Evolutionary conservation across 2,113 vertebrate genomes (phyloP).

Genomic region (Pleuronectes platessa): DNA sequence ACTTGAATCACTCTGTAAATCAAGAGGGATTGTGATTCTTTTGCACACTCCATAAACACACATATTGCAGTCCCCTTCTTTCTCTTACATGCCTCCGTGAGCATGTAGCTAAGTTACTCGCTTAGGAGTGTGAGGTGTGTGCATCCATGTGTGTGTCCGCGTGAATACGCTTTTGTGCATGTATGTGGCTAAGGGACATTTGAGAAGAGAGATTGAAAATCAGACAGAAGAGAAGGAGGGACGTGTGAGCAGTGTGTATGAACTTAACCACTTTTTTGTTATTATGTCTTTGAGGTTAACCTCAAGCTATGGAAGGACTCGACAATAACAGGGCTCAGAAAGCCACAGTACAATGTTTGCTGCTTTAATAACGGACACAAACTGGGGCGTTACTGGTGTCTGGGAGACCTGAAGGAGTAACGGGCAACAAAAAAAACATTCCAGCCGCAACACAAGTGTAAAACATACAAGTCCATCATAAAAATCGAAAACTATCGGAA

Average conservation of each 20-base stretch:
- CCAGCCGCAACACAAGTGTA: too few species aligned
- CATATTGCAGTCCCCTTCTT: conserved; percentile 1
- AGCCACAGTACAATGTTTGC: conserved; percentile 17
- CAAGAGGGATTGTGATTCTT: conserved; percentile 31
- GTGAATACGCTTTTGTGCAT: background rate
- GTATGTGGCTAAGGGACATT: background rate
- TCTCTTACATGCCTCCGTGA: conserved; percentile 8
- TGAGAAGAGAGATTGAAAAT: conserved; percentile 16
- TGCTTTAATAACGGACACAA: conserved; percentile 38
- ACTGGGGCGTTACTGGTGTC: conserved; percentile 18
- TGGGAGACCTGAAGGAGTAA: conserved; percentile 41
- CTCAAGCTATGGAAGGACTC: conserved; percentile 44
- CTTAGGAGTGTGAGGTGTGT: background rate
- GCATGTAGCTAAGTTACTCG: background rate
- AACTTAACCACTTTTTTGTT: conserved; percentile 19
- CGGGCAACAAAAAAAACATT: background rate
- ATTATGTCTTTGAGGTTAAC: conserved; percentile 57
- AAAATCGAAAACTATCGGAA: too few species aligned
- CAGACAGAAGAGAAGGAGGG: background rate
- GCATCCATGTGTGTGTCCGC: background rate
- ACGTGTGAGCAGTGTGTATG: conserved; percentile 3
- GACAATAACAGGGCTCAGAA: conserved; percentile 41
- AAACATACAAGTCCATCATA: too few species aligned
- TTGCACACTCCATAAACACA: conserved; percentile 18
- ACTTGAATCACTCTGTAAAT: conserved; percentile 54